Evolutionary conservation across 1,140 invertebrate genomes (phyloP), one percentile per base, ranked within the genome.

Genomic region (Anthonomus grandis): DNA sequence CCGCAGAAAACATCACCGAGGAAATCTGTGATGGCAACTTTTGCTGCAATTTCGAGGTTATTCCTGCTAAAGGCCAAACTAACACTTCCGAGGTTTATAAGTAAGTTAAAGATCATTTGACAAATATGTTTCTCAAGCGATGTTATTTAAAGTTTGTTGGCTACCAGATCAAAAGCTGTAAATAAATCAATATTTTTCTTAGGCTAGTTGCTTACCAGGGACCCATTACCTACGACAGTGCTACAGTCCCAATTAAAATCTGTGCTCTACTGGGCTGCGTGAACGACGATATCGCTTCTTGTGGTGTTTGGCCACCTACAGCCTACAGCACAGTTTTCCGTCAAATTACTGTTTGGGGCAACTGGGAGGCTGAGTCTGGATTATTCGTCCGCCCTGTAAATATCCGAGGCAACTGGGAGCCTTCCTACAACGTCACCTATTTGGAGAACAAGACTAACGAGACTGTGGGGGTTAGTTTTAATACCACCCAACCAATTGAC

Each of bases 1-100:
- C 57, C 17, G 27, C 12, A 3, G 41, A 25, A 22, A 46, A 63
- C 24, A 24, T 57, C 41, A 27, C 31, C n/a, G 53, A 63, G 13
- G 15, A 51, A 17, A 27, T 66, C 31, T 66, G 64, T 27, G 3
- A 59, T 27, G 27, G 25, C 4, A 0, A 8, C 10, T 62, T 66
- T 31, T 66, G 64, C 51, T 66, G 64, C 46, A 54, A 13, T 15
- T 65, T 65, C 31, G 53, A 55, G 15, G 59, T 65, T n/a, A 19
- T 25, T 18, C 34, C n/a, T 3, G 15, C 37, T 3, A 9, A 18
- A 22, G 48, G 37, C 18, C 9, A 45, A 36, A 22, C 23, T 0
- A 63, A 52, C 24, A 18, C 46, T 3, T 37, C 52, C 4, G 61
- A 63, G 42, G 34, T 59, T 5, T 63, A 59, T 27, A 56, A 49